Conservation (phyloP, 2,797 vertebrate species). For the Macropus fuliginosus region DNA sequence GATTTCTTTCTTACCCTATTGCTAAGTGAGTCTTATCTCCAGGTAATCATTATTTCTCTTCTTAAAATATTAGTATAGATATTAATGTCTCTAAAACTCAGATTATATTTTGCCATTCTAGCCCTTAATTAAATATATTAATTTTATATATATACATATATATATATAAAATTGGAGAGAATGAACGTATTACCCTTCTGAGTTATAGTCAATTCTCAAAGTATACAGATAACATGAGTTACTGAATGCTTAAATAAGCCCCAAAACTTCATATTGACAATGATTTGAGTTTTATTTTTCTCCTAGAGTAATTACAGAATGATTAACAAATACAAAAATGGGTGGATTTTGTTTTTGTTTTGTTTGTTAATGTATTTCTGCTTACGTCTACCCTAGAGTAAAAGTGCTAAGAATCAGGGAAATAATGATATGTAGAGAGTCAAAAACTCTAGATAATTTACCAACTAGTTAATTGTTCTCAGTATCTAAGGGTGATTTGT, state of each 20-base stretch:
- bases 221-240: neutral
- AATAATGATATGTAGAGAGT: conserved; percentile 1
- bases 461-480: neutral
- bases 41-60: conserved; percentile 10
- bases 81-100: neutral
- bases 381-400: neutral
- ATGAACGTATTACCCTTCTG: neutral
- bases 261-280: conserved; percentile 1
- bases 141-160: neutral
- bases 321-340: neutral
- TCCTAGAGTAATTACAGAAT: neutral
- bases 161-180: neutral
- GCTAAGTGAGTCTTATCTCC: neutral
- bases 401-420: conserved; percentile 29
- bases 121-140: neutral
- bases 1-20: neutral
- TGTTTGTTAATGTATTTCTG: neutral
- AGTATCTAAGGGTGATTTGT: neutral
- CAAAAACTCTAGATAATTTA: neutral
- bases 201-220: neutral
- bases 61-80: conserved; percentile 17
- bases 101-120: neutral
- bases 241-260: neutral
- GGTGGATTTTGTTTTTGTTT: neutral
- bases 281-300: neutral